Evolutionary conservation across 2,888 invertebrate genomes (phyloP).

Genomic region (Mylabris sibirica): DNA sequence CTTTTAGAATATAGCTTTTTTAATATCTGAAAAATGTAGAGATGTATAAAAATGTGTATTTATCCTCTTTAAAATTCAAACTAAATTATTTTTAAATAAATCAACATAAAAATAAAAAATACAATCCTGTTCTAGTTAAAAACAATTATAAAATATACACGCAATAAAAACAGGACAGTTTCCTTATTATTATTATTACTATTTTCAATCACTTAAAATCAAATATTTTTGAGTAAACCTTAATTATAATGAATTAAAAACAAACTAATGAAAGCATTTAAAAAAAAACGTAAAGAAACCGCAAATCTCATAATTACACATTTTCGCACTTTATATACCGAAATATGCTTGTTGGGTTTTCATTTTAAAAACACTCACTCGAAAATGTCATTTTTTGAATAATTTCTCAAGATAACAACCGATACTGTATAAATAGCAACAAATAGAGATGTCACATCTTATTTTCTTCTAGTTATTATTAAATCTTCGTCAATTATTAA

Average conservation of each 20-base stretch:
- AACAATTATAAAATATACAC: constrained; percentile 31
- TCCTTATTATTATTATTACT: background rate
- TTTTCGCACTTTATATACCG: constrained; percentile 36
- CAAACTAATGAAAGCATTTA: constrained; percentile 27
- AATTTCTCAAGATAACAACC: constrained; percentile 23
- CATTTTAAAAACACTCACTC: constrained; percentile 38
- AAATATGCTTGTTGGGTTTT: constrained; percentile 35
- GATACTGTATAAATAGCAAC: constrained; percentile 12
- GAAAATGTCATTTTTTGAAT: constrained; percentile 32
- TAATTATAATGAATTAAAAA: constrained; percentile 13
- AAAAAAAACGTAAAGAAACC: constrained; percentile 27
- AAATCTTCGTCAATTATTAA: constrained; percentile 10
- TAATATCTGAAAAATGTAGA: constrained; percentile 17
- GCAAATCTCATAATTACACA: constrained; percentile 32
- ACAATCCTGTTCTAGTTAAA: constrained; percentile 19
- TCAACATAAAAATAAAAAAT: constrained; percentile 37
- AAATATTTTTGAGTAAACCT: constrained; percentile 28
- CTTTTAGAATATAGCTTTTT: constrained; percentile 19
- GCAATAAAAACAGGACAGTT: constrained; percentile 19
- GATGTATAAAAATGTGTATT: constrained; percentile 33
- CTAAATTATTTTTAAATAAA: constrained; percentile 7
- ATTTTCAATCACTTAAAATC: constrained; percentile 24
- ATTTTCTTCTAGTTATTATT: too few relatives aligned
- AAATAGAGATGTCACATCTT: constrained; percentile 12
- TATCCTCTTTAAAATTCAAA: constrained; percentile 42